Base-by-base conservation (phyloP, 2,113 vertebrate species). In the Python bivittatus region DNA sequence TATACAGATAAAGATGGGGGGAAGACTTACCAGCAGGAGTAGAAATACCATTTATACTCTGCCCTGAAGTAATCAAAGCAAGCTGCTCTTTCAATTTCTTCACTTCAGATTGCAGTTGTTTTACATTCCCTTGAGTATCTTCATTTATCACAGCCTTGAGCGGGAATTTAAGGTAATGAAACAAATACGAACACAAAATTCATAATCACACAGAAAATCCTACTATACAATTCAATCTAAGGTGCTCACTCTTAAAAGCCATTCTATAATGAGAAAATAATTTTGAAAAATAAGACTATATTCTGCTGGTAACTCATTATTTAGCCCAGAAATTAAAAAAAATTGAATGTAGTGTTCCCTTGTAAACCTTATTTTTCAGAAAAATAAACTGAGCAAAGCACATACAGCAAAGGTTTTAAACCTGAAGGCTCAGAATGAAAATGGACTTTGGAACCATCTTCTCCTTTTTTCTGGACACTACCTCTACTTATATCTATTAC, bases 71-170 rank as follows among this genome's bases (percentile, higher is more conserved):
- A 0, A 97, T 97, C 4, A 97, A 97, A 60, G 97, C 96, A 92
- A 99, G 98, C 91, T 99, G 98, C 86, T 99, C 99, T 95, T 98
- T 99, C 93, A 99, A 94, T 93, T 99, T 99, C 96, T 98, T 99
- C 91, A 99, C 96, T 96, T 99, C 99, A 90, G 98, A 98, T 95
- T 99, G 99, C 48, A 99, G 97, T 93, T 99, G 99, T 95, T 89
- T 99, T 94, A 99, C 98, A 8, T 99, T 99, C 94, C 99, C 99
- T 94, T 99, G 98, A 8, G 98, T 99, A 95, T 99, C 99, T 97
- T 99, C 99, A 86, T 99, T 99, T 87, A 99, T 97, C 91, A 99
- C 96, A 90, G 99, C 99, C 99, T 99, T 94, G 64, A 17, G 91
- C n/a, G 96, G 91, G 93, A 0, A 92, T 0, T 33, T 17, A 92